Base-by-base conservation (phyloP, 2,113 vertebrate species). In the Halcyon malimbica region DNA sequence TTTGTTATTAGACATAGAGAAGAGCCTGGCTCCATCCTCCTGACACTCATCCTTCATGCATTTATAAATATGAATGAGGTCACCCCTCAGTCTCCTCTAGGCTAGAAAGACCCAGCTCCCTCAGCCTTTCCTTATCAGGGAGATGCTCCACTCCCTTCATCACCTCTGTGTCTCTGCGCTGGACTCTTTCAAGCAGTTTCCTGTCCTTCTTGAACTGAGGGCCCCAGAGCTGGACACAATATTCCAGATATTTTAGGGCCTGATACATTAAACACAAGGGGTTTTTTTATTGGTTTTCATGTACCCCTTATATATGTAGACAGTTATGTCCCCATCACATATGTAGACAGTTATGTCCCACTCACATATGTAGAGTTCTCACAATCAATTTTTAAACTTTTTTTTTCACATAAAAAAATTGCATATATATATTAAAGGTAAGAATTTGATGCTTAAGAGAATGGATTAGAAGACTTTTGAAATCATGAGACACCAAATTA, bases 271-370 rank as follows among this genome's bases (percentile, higher is more conserved):
- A 57, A 37, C 11, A 39, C 1, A 37, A 42, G 41, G 41, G 41
- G 41, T 5, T 11, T 42, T 74, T 50, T 10, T 7, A 6, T 6
- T 57, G 5, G 1, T 2, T 84, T 67, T 41, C 18, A 42, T 5
- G 1, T 20, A 35, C 35, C 35, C 35, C 35, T 35, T 35, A 28
- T 4, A 13, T 8, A 24, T 5, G 3, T 5, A 64, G 19, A 68
- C 35, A 33, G 16, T 44, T 11, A 13, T 5, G 0, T 37, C 1
- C 3, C 12, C 13, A 29, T 50, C 31, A 28, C 5, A 13, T 8
- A 24, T 5, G 3, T 5, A 64, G 19, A 68, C 35, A 33, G 16
- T 44, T 11, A 13, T 5, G 0, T 37, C 1, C 3, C 12, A 11
- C 33, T 50, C 31, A 28, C 5, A 13, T 8, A 24, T 5, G 3